Percentiles rank a stretch among this genome's conserved stretches.
phyloP scores from a whole-genome alignment of 2,888 invertebrate genomes.

The Rhingia rostrata region DNA sequence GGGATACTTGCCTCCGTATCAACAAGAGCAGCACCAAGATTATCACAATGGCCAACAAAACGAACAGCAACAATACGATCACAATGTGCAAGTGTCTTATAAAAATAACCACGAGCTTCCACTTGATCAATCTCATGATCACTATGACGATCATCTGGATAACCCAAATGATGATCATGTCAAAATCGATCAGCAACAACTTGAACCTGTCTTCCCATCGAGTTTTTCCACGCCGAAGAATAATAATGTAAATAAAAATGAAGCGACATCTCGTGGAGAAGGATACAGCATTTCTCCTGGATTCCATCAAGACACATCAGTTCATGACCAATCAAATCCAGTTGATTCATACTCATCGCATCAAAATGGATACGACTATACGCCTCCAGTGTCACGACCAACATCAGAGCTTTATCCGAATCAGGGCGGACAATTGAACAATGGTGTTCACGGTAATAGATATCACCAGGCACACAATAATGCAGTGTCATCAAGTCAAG shows the following conservation, averaged over 20 bases:
- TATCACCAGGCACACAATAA: not conserved
- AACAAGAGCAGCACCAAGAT: not conserved
- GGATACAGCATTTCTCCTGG: constrained; percentile 9
- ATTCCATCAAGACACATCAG: constrained; percentile 1
- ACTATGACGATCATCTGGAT: constrained; percentile 10
- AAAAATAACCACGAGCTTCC: constrained; percentile 24
- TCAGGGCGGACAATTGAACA: not conserved
- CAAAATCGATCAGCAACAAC: constrained; percentile 34
- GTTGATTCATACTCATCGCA: not conserved
- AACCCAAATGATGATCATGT: constrained; percentile 32
- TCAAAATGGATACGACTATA: constrained; percentile 26
- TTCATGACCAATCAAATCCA: not conserved
- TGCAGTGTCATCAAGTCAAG: not conserved
- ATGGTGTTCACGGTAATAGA: not conserved
- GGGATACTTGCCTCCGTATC: constrained; percentile 56
- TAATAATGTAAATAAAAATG: not conserved
- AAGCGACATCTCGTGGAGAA: constrained; percentile 1
- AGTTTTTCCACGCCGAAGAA: not conserved
- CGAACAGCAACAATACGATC: not conserved
- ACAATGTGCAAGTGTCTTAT: constrained; percentile 48
- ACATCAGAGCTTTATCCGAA: constrained; percentile 6
- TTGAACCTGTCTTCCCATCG: constrained; percentile 29
- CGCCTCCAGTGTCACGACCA: constrained; percentile 6
- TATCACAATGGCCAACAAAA: not conserved
- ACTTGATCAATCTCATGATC: not conserved